Evolutionary conservation across 2,113 vertebrate species (phyloP), one percentile per base, ranked within the genome.

Genomic region (Etia nguti): DNA sequence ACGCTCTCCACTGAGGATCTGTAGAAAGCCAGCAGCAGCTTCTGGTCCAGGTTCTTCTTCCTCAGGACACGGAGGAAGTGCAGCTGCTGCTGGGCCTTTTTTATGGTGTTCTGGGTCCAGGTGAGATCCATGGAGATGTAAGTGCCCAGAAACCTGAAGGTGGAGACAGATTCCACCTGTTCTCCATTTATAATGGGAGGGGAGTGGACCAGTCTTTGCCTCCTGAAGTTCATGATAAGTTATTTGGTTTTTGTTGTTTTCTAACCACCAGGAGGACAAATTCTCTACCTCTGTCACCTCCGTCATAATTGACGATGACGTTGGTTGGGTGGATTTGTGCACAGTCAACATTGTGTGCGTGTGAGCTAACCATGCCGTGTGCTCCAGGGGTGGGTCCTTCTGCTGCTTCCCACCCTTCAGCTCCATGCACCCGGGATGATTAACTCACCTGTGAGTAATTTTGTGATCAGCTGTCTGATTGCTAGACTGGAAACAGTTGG

Each of bases 231-330:
- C 59, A 62, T 4, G 10, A 36, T 0, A 3, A 62, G 31, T 62
- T 62, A 6, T 62, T 62, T 38, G 36, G 36, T 38, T 38, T 38
- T 38, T 9, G 9, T 10, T 38, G 36, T 38, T 38, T 10, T 38
- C 36, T 38, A 59, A 5, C 29, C 56, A 57, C 13, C 7, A 57
- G 15, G 0, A 29, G 56, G 59, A 62, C 59, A 36, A 62, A 62
- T 62, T 36, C 6, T 62, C 29, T 36, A 20, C 29, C 20, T 62
- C 29, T 10, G 9, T 20, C 11, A 20, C 16, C 29, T 29, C 16
- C 2, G 0, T 34, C 59, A 62, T 4, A 62, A 16, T 18, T 62
- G 16, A 60, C 16, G 31, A 6, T 34, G 5, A 2, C 2, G 0
- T 20, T 31, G 57, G 26, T 10, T 60, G 16, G 57, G 10, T 60